Evolutionary conservation across 2,113 vertebrate species (phyloP).

Genomic region (Macquaria australasica): DNA sequence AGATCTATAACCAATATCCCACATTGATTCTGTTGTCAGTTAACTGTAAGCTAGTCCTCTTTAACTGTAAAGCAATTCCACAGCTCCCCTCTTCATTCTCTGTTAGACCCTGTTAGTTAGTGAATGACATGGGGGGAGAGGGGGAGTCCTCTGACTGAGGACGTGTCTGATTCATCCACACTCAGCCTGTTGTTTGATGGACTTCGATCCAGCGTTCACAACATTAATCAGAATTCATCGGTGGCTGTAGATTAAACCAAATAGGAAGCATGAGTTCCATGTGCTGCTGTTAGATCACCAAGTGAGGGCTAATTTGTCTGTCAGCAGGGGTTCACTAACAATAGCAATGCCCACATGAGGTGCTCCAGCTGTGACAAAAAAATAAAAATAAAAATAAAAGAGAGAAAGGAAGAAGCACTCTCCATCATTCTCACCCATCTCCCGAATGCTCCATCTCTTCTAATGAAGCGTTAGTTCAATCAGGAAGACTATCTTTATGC

Average conservation of each 20-base stretch:
- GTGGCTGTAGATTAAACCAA: background rate
- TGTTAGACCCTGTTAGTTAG: background rate
- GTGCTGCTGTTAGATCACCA: background rate
- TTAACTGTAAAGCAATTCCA: background rate
- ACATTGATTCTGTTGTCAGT: no score
- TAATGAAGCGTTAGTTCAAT: no score
- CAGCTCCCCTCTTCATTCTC: no score
- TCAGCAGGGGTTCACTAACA: conserved; percentile 8
- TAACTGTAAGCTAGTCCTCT: no score
- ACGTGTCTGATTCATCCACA: background rate
- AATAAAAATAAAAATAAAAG: background rate
- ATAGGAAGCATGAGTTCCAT: background rate
- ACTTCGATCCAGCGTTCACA: conserved; percentile 6
- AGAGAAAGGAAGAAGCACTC: background rate
- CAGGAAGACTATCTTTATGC: no score
- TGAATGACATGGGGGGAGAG: no score
- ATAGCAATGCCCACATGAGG: background rate
- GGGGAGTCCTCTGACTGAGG: background rate
- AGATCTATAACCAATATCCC: no score
- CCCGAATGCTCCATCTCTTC: no score
- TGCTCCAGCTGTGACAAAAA: background rate
- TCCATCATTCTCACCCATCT: background rate
- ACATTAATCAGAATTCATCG: background rate
- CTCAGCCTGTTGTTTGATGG: conserved; percentile 9
- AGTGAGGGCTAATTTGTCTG: conserved; percentile 5